A percentile compares a stretch with the other conserved stretches of the same genome.
Evolutionary conservation across 1,140 invertebrate species (phyloP).

Genomic region (Monomorium pharaonis): DNA sequence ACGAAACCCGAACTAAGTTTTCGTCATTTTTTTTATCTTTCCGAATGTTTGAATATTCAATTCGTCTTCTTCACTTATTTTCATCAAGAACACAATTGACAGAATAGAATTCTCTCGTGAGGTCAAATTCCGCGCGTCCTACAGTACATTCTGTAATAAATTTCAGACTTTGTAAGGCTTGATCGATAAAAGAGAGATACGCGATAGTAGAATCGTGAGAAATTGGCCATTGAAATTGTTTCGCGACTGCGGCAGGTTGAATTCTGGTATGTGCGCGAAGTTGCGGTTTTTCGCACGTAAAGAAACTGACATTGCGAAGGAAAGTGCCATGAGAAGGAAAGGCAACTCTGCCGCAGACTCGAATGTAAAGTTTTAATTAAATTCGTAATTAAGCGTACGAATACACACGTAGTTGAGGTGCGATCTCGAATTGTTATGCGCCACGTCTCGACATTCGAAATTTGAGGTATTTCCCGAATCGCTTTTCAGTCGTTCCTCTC

Average conservation of each 20-base stretch:
- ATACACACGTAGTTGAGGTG: neutral
- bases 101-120: neutral
- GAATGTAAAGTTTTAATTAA: slow-evolving; percentile 18
- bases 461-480: neutral
- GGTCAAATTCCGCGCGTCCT: neutral
- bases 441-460: neutral
- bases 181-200: neutral
- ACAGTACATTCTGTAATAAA: neutral
- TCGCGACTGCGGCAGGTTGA: neutral
- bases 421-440: neutral
- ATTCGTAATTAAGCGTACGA: neutral
- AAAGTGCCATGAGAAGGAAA: neutral
- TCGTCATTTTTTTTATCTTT: neutral
- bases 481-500: neutral
- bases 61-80: too few species aligned
- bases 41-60: neutral
- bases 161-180: neutral
- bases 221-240: slow-evolving; percentile 4
- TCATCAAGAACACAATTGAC: neutral
- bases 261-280: neutral
- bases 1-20: neutral
- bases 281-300: neutral
- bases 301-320: neutral
- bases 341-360: neutral
- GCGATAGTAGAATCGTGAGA: neutral